Conservation (phyloP, 2,113 vertebrate species). For the Monarcha castaneiventris region DNA sequence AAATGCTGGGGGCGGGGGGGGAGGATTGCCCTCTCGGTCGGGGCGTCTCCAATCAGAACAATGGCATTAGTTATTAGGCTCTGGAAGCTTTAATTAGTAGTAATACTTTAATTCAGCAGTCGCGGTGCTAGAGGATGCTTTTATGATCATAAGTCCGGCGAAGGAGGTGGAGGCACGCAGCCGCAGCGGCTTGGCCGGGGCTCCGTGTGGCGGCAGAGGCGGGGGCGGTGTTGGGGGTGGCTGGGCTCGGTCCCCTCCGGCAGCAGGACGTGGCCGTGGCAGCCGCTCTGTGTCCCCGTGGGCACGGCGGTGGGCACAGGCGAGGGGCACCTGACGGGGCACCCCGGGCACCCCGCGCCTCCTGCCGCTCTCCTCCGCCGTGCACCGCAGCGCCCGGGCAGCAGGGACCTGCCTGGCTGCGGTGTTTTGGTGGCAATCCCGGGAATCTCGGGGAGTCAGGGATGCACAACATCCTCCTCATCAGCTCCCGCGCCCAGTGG, state of each 20-base stretch:
- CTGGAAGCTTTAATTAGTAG: neutral
- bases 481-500: accelerated
- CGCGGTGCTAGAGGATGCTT: neutral
- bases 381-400: neutral
- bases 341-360: accelerated
- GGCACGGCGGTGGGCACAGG: neutral
- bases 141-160: neutral
- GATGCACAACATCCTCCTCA: accelerated
- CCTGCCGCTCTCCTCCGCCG: neutral
- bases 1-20: accelerated
- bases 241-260: neutral
- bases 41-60: neutral
- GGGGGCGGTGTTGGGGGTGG: neutral
- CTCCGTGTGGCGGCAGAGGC: neutral
- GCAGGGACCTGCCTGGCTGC: neutral
- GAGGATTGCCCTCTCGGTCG: accelerated
- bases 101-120: neutral
- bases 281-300: neutral
- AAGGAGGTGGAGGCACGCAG: neutral
- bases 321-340: neutral
- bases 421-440: accelerated
- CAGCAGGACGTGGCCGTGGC: neutral
- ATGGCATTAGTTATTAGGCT: neutral
- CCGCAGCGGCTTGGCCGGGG: neutral
- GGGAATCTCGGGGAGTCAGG: neutral